Base-by-base conservation (phyloP, 2,888 invertebrate genomes). In the Tryphoninae sp. region DNA sequence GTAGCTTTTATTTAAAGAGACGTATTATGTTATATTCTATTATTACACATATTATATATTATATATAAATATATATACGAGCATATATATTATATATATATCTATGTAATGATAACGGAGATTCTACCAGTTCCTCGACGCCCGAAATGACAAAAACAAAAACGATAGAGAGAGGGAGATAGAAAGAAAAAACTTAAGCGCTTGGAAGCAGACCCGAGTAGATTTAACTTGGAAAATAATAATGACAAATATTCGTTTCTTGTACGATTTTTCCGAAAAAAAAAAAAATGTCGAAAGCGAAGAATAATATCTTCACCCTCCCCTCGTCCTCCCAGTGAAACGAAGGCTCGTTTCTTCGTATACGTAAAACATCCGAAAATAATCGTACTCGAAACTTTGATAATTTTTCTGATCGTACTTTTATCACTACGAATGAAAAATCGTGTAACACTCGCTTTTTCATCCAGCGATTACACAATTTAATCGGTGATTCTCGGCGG, bases 1-100 rank as follows among this genome's bases (percentile, higher is more conserved):
- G 84, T 89, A 89, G 86, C 84, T 86, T 87, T 90, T 86, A 85
- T 88, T 89, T 86, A 81, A 81, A 88, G 84, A 87, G 84, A 85
- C 84, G 80, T 84, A 83, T 85, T 84, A 83, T 80, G 86, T 85
- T 86, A 87, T 84, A 83, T 85, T 84, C 82, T 80, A 86, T 85
- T 86, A 87, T 85, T 87, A 88, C 86, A 86, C 86, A 86, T 87
- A 86, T 86, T 85, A 86, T 86, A 87, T 87, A 82, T 84, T 84
- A 86, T 86, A 86, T 86, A 85, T 82, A 83, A 84, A 85, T 78
- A 80, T 81, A 83, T 83, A 73, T 77, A 81, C 65, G 58, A 74
- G n/a, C 40, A 59, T 69, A 64, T 71, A 69, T 69, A 67, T 69
- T 69, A 64, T 73, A 79, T 80, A 73, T 73, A 76, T 80, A 59